Percentiles rank a stretch among this genome's conserved stretches.
phyloP scores from a whole-genome alignment of 2,797 vertebrate genomes.

The Sternotherus odoratus region DNA sequence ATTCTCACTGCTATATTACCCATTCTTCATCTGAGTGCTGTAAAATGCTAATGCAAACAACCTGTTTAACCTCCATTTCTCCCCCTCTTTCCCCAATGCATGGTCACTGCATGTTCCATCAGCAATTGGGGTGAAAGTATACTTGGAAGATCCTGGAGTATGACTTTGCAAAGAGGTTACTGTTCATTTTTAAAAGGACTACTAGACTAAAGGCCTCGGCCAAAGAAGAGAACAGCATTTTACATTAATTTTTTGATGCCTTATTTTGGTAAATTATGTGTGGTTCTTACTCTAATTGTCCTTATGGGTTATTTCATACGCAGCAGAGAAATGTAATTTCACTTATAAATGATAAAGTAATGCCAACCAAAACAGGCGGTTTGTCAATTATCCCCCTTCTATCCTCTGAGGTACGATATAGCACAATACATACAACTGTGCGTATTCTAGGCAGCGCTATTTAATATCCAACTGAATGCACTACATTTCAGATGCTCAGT shows the following conservation, averaged over 20 bases:
- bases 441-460: neutral
- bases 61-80: neutral
- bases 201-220: neutral
- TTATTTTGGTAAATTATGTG: neutral
- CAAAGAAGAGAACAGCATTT: neutral
- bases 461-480: neutral
- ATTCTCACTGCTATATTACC: fast-evolving
- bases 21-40: fast-evolving
- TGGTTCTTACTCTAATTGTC: neutral
- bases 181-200: neutral
- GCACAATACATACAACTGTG: fast-evolving
- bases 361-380: neutral
- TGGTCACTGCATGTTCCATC: neutral
- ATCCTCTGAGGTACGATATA: neutral
- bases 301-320: neutral
- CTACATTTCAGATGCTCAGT: neutral
- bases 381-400: neutral
- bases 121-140: neutral
- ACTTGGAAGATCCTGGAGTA: neutral
- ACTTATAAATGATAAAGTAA: neutral
- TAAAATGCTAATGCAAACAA: neutral
- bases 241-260: neutral
- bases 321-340: neutral
- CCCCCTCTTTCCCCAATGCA: neutral
- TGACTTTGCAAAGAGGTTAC: neutral